A percentile compares a stretch with the other conserved stretches of the same genome.
These are phyloP conservation scores for Cremastinae sp. DNA, from an alignment of 2,888 invertebrate genomes.

Conservation along the genomic window DNA sequence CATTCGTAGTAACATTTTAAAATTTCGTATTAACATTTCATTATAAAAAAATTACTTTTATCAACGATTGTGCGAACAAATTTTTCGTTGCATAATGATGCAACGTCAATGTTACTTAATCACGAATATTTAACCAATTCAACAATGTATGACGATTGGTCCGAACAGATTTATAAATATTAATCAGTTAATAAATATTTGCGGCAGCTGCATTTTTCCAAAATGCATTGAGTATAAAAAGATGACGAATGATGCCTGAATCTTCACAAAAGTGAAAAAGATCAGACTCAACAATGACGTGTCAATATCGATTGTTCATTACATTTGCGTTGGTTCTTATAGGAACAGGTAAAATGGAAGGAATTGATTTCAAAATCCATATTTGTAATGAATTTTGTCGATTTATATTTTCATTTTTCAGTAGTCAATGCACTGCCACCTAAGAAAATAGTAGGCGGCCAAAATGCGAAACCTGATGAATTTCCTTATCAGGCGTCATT, in stretches of 20 bases:
- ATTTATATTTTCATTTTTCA: not conserved
- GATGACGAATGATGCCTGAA: not conserved
- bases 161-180: no score
- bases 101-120: no score
- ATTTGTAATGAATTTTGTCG: no score
- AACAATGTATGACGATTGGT: no score
- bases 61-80: no score
- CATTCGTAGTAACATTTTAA: no score
- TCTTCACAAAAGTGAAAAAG: constrained; percentile 2
- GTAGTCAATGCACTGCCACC: constrained; percentile 37
- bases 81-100: no score
- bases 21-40: no score
- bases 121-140: no score
- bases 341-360: constrained; percentile 30
- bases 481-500: constrained; percentile 69
- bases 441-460: constrained; percentile 65
- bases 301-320: constrained; percentile 9
- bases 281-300: constrained; percentile 4
- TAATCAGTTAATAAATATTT: constrained; percentile 5
- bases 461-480: constrained; percentile 60
- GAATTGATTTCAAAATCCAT: no score
- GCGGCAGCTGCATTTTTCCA: not conserved
- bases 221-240: constrained; percentile 24
- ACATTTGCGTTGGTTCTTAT: not conserved
- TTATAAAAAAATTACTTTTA: no score